Evolutionary conservation across 2,888 invertebrate species (phyloP).

Genomic region (Exocentrus adspersus): DNA sequence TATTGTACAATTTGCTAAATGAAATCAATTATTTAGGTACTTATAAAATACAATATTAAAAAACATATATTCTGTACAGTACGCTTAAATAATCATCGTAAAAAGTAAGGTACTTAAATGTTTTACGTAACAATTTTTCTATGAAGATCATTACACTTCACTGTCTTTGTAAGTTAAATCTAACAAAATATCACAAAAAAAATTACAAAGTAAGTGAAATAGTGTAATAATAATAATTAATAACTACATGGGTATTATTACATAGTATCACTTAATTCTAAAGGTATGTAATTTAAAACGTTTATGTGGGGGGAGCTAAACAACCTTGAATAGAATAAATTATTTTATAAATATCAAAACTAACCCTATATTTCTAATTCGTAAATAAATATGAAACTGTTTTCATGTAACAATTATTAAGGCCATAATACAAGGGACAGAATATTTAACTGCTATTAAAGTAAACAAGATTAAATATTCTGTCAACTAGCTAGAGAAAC

Average conservation of each 20-base stretch:
- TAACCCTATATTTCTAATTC: slow-evolving; percentile 19
- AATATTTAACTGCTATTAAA: slow-evolving; percentile 29
- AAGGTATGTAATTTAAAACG: slow-evolving; percentile 9
- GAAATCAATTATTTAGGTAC: slow-evolving; percentile 29
- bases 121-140: slow-evolving; percentile 22
- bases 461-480: slow-evolving; percentile 32
- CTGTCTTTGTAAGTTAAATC: slow-evolving; percentile 19
- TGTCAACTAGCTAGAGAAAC: slow-evolving; percentile 31
- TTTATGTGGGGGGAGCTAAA: not conserved
- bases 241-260: too few relatives aligned
- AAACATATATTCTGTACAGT: slow-evolving; percentile 29
- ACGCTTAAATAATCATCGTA: slow-evolving; percentile 17
- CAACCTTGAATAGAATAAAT: slow-evolving; percentile 22
- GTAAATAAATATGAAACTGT: slow-evolving; percentile 29
- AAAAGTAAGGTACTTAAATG: slow-evolving; percentile 17
- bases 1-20: slow-evolving; percentile 30
- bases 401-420: slow-evolving; percentile 38
- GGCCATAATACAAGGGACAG: slow-evolving; percentile 36
- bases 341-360: slow-evolving; percentile 24
- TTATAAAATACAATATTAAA: slow-evolving; percentile 32
- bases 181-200: slow-evolving; percentile 26
- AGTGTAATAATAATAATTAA: slow-evolving; percentile 5
- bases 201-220: slow-evolving; percentile 16
- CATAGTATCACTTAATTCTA: slow-evolving; percentile 20
- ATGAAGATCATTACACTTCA: slow-evolving; percentile 14